phyloP scores from a whole-genome alignment of 2,797 vertebrate species.

The Lophura swinhoii region DNA sequence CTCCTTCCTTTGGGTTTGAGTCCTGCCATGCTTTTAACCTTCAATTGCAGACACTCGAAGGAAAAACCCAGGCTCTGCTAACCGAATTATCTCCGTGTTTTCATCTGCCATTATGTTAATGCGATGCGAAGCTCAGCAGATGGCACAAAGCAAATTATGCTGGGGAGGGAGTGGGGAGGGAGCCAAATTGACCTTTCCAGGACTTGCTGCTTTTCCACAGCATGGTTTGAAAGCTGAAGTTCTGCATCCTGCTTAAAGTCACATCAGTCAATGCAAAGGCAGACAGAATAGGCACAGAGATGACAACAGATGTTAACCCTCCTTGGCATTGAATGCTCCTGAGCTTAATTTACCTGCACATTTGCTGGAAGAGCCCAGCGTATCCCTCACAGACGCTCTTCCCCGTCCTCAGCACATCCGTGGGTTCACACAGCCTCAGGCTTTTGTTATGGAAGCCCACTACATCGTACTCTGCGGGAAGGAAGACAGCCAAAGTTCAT shows the following conservation, averaged over 20 bases:
- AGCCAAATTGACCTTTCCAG: slow-evolving; percentile 80
- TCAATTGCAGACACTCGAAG: slow-evolving; percentile 63
- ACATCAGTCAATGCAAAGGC: slow-evolving; percentile 21
- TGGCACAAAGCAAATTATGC: slow-evolving; percentile 81
- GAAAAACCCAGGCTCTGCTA: slow-evolving; percentile 74
- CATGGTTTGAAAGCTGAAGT: slow-evolving; percentile 68
- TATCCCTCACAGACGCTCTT: slow-evolving; percentile 83
- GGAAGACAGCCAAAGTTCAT: slow-evolving; percentile 19
- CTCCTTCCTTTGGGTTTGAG: slow-evolving; percentile 10
- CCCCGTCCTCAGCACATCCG: slow-evolving; percentile 74
- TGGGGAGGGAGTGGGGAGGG: slow-evolving; percentile 16
- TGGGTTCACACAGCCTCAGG: slow-evolving; percentile 63
- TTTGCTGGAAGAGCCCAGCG: slow-evolving; percentile 79
- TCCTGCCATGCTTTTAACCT: slow-evolving; percentile 78
- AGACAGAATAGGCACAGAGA: background rate
- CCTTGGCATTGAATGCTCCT: background rate
- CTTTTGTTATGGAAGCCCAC: slow-evolving; percentile 78
- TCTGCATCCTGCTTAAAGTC: slow-evolving; percentile 39
- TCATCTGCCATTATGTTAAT: slow-evolving; percentile 84
- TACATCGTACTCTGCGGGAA: slow-evolving; percentile 78
- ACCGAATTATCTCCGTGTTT: slow-evolving; percentile 78
- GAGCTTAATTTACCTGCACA: slow-evolving; percentile 82
- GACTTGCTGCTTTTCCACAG: slow-evolving; percentile 71
- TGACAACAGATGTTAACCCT: background rate
- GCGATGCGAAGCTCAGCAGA: slow-evolving; percentile 77